phyloP scores from a whole-genome alignment of 2,113 vertebrate genomes.

The Cyanoderma ruficeps region DNA sequence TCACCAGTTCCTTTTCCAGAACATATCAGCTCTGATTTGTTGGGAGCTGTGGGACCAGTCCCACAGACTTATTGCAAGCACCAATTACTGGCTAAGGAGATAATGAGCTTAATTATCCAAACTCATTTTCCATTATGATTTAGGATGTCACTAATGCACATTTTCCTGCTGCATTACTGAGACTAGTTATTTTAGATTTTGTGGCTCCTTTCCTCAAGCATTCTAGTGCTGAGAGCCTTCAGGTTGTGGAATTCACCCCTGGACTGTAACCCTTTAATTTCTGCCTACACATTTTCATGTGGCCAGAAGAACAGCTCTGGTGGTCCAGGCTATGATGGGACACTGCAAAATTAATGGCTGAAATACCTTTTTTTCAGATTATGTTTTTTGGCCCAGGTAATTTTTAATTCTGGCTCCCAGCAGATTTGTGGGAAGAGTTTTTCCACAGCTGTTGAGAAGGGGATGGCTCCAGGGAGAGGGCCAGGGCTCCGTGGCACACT shows the following conservation, averaged over 20 bases:
- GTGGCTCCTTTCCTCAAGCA: neutral
- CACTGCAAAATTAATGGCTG: neutral
- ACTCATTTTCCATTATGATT: conserved; percentile 34
- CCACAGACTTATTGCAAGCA: neutral
- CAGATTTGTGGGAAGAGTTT: neutral
- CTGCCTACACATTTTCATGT: neutral
- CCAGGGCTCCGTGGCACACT: neutral
- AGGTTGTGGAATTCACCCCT: neutral
- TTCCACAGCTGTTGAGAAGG: neutral
- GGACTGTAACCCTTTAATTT: neutral
- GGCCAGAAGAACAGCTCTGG: neutral
- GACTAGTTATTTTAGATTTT: neutral
- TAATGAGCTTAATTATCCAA: conserved; percentile 34
- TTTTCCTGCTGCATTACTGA: neutral
- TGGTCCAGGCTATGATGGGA: rapidly evolving
- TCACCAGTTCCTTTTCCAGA: neutral
- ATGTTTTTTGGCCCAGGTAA: neutral
- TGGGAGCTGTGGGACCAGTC: neutral
- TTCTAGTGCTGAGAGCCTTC: neutral
- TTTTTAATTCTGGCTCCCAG: neutral
- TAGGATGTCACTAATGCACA: neutral
- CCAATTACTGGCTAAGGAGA: conserved; percentile 6
- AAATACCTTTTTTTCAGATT: neutral
- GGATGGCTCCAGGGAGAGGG: neutral
- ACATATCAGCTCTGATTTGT: neutral